Conservation (phyloP, 2,113 vertebrate genomes). For the Nannobrachium achirus region DNA sequence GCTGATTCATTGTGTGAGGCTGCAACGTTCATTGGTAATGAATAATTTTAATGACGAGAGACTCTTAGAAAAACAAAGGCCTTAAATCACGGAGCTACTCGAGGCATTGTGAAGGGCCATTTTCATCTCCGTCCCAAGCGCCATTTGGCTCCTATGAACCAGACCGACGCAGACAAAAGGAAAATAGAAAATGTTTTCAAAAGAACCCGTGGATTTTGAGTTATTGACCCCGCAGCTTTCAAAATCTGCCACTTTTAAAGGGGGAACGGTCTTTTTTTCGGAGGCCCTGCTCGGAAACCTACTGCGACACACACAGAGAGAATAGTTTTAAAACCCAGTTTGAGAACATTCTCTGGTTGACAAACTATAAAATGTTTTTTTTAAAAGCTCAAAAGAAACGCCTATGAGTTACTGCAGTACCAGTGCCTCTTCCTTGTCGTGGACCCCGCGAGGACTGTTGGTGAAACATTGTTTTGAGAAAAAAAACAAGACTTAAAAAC, state of each 20-base stretch:
- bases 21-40: constrained; percentile 78
- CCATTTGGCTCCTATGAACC: constrained; percentile 61
- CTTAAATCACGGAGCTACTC: constrained; percentile 78
- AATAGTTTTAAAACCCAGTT: too few species aligned
- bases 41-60: constrained; percentile 83
- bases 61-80: constrained; percentile 79
- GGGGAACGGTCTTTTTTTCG: neutral
- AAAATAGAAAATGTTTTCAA: constrained; percentile 38
- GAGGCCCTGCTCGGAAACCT: neutral
- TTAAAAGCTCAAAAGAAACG: too few species aligned
- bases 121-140: constrained; percentile 54
- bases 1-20: constrained; percentile 84
- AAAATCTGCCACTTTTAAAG: neutral
- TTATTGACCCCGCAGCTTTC: constrained; percentile 11
- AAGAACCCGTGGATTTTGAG: constrained; percentile 10
- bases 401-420: too few species aligned
- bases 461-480: too few species aligned
- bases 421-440: neutral
- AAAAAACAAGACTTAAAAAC: too few species aligned
- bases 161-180: constrained; percentile 38
- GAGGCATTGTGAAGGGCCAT: constrained; percentile 62
- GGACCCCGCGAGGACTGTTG: neutral
- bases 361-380: neutral
- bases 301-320: too few species aligned
- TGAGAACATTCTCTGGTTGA: neutral